Base-by-base conservation (phyloP, 2,113 vertebrate species). In the Nipponia nippon region DNA sequence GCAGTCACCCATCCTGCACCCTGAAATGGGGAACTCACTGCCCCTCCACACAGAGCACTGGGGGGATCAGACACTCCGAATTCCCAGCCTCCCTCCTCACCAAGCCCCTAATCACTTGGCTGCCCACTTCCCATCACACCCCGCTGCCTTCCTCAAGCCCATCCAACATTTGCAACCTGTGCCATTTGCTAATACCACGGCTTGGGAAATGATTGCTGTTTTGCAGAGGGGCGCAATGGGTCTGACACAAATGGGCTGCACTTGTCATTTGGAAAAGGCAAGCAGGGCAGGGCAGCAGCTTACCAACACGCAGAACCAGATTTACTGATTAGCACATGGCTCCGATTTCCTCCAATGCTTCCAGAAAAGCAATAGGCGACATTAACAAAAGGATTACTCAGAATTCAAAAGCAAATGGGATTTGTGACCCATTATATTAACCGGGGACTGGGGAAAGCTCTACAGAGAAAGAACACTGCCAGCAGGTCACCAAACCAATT, bases 401-500 rank as follows among this genome's bases (percentile, higher is more conserved):
- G 91, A 91, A 89, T 94, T 97, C 83, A 93, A 92, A 94, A 84
- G 87, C 21, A 93, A 96, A 96, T 78, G 93, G 96, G 89, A 91
- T 88, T 81, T 90, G 78, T 81, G 94, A 95, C 95, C 96, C 53
- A 19, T 97, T 97, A 93, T 93, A 42, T 97, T 97, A 96, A 80
- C 90, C 13, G 25, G 90, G 85, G 87, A 86, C 89, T 53, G 50
- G 49, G 32, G 36, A 91, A 89, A 90, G 84, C 93, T 95, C 94
- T 84, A 44, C 88, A 86, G 79, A 91, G 78, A 75, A 78, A 87
- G 86, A 89, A 55, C 38, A 6, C 80, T 32, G 75, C 62, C 34
- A 0, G 91, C 89, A 98, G 97, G 96, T 95, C 94, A 94, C 93
- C 91, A 93, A 85, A 95, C 69, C 95, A 96, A 92, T 98, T 97